Percentiles rank a stretch among this genome's conserved stretches.
Conservation (phyloP, 2,113 vertebrate genomes). For the Eudyptes chrysolophus region DNA sequence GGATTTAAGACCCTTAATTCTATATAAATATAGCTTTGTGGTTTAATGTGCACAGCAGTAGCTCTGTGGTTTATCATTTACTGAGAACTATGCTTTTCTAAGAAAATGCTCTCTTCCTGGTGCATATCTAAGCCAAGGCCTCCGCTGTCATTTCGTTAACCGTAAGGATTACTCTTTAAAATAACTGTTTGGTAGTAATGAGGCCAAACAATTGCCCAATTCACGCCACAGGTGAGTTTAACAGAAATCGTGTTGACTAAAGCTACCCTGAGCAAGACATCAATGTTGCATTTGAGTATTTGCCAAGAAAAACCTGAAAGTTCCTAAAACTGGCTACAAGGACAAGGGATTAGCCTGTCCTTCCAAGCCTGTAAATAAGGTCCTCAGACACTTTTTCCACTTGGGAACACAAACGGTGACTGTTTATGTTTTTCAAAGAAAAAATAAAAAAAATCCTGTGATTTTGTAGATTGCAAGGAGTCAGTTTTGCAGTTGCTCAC, state of each 20-base stretch:
- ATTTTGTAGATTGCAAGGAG: constrained; percentile 24
- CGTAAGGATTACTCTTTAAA: constrained; percentile 61
- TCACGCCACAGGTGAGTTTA: constrained; percentile 55
- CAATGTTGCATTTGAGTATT: constrained; percentile 61
- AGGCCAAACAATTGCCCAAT: constrained; percentile 45
- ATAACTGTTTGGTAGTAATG: constrained; percentile 46
- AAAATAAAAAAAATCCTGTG: not conserved
- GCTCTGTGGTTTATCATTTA: constrained; percentile 83
- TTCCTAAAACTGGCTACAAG: constrained; percentile 38
- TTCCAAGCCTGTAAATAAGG: constrained; percentile 60
- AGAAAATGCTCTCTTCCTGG: constrained; percentile 79
- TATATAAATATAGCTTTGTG: constrained; percentile 62
- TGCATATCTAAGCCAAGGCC: constrained; percentile 68
- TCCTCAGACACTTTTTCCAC: constrained; percentile 60
- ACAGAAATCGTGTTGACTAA: constrained; percentile 64
- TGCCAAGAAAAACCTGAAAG: constrained; percentile 68
- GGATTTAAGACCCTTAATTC: constrained; percentile 50
- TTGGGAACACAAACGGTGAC: constrained; percentile 46
- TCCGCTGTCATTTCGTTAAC: constrained; percentile 59
- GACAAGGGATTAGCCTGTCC: constrained; percentile 62
- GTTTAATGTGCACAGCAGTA: constrained; percentile 67
- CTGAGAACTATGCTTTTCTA: constrained; percentile 83
- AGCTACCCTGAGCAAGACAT: constrained; percentile 56
- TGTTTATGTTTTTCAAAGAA: constrained; percentile 7
- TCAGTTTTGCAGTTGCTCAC: constrained; percentile 33